Evolutionary conservation across 2,797 vertebrate species (phyloP), one percentile per base, ranked within the genome.

Genomic region (Orientallactaga sibirica): DNA sequence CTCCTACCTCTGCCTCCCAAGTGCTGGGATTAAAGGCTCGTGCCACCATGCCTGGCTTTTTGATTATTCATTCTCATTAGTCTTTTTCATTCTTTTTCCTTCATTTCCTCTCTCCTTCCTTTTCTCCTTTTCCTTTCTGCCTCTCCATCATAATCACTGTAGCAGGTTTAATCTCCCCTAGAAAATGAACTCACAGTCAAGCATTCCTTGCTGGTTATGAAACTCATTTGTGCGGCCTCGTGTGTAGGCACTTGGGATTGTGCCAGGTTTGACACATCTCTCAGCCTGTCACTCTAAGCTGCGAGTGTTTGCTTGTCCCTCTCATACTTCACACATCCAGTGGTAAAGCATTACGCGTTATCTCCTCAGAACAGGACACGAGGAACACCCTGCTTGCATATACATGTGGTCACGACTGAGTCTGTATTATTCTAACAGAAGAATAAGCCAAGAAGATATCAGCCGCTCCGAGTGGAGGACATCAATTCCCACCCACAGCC

Each of bases 171-270:
- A 33, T 80, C 41, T 94, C 86, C 90, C 80, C 48, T 91, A 93
- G 96, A 97, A 97, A 97, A 84, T 94, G 92, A 95, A 76, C 89
- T 93, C 73, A 1, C 71, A 58, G 16, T 95, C 95, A 92, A 71
- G 66, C 88, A 74, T 48, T 96, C 61, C 97, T 95, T 78, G 81
- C 95, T 76, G 79, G 29, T 95, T 96, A 86, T 67, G 78, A 97
- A 97, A 91, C 95, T 67, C 68, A 0, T 86, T 67, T 86, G 61
- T 52, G 81, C 68, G 95, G 96, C 90, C 43, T 66, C 76, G 37
- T 75, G 79, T 90, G 94, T 80, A 1, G 48, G 94, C 82, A 95
- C 78, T 90, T 41, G 84, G 93, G 84, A 85, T 91, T 93, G 85
- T 75, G 70, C 92, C 16, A 85, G 84, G 73, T 0, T 5, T 19